A percentile compares a stretch with the other conserved stretches of the same genome.
These are phyloP conservation scores for Dipus sagitta DNA, from an alignment of 2,797 vertebrate genomes.

Conservation along the genomic window DNA sequence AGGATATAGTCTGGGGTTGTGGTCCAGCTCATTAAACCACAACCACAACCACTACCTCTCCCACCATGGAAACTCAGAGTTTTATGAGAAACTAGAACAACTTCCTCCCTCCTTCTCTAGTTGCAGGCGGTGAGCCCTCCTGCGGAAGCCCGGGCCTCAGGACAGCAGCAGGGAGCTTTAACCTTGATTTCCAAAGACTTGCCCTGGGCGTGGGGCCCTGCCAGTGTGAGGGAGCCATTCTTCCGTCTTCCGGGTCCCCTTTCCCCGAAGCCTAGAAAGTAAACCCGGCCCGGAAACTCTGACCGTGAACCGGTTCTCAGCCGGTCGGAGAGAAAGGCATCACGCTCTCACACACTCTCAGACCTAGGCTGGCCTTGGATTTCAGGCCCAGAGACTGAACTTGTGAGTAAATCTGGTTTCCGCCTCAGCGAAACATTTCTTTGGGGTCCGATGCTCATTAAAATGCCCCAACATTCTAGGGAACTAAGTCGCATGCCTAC, in stretches of 20 bases:
- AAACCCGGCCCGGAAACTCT: conserved; percentile 49
- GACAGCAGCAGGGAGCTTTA: conserved; percentile 82
- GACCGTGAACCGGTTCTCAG: conserved; percentile 65
- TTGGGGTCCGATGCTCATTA: conserved; percentile 75
- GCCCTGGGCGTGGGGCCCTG: conserved; percentile 39
- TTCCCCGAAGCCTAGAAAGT: conserved; percentile 27
- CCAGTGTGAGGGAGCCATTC: conserved; percentile 27
- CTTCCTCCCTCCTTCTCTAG: conserved; percentile 76
- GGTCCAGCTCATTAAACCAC: conserved; percentile 76
- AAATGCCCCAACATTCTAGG: conserved; percentile 46
- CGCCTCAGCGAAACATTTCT: conserved; percentile 76
- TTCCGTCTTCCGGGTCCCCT: conserved; percentile 18
- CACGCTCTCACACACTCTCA: background rate
- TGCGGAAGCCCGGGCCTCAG: conserved; percentile 63
- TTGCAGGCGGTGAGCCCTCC: conserved; percentile 58
- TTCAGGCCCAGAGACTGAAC: conserved; percentile 82
- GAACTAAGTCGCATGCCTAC: background rate
- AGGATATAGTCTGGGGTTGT: conserved; percentile 77
- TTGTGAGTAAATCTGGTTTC: conserved; percentile 84
- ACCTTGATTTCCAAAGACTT: conserved; percentile 82
- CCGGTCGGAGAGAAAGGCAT: background rate
- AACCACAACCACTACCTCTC: conserved; percentile 53
- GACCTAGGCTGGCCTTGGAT: conserved; percentile 73
- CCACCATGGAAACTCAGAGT: conserved; percentile 73
- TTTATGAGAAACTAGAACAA: conserved; percentile 81